phyloP scores from a whole-genome alignment of 2,888 invertebrate species.

The Troilus luridus region DNA sequence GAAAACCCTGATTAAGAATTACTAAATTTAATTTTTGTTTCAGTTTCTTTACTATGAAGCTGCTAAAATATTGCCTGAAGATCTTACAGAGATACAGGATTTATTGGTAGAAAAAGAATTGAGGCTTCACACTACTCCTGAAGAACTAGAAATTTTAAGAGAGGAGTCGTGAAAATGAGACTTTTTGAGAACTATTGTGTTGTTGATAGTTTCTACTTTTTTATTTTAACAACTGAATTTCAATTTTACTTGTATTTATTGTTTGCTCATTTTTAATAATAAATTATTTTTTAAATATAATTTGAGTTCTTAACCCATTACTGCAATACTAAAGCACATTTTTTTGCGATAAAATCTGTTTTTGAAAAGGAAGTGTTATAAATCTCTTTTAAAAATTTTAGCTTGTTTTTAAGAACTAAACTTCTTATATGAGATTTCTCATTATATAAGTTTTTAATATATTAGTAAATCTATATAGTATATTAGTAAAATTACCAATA shows the following conservation, averaged over 20 bases:
- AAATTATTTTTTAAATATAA: neutral
- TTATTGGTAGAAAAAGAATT: conserved; percentile 82
- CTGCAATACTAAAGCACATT: no score
- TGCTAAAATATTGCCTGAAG: conserved; percentile 76
- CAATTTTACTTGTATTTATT: neutral
- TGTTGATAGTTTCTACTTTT: neutral
- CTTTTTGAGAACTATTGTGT: no score
- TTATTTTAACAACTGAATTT: no score
- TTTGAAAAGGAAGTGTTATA: no score
- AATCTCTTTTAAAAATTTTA: no score
- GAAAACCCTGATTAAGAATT: neutral
- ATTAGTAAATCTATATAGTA: no score
- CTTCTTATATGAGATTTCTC: no score
- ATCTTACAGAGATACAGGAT: conserved; percentile 80
- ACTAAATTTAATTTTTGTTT: conserved; percentile 64
- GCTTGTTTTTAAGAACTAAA: no score
- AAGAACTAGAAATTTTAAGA: conserved; percentile 80
- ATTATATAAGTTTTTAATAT: no score
- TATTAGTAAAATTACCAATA: no score
- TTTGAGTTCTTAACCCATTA: no score
- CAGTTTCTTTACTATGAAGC: conserved; percentile 77
- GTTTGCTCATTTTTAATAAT: neutral
- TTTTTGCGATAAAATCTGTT: no score
- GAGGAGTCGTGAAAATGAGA: conserved; percentile 63
- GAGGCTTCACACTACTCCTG: conserved; percentile 81